Conservation (phyloP, 64 coral and sea anemone genomes). For the Montipora sp. region DNA sequence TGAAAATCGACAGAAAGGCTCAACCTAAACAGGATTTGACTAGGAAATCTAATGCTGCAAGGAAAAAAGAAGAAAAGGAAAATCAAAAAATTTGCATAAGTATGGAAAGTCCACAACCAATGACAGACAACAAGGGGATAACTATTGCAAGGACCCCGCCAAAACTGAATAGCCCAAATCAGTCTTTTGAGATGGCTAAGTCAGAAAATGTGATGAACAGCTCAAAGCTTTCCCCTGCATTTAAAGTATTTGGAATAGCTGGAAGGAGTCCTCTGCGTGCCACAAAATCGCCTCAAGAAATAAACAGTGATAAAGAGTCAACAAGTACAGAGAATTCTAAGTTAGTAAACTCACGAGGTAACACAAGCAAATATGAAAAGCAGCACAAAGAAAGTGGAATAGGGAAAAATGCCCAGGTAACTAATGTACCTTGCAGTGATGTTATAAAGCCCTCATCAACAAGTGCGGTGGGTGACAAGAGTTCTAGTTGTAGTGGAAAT, state of each 20-base stretch:
- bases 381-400: background rate
- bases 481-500: background rate
- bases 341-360: no score
- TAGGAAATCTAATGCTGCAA: no score
- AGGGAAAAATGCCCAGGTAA: background rate
- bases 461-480: background rate
- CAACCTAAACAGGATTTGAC: no score
- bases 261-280: background rate
- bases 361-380: background rate
- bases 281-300: background rate
- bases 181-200: background rate
- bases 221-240: background rate
- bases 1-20: no score
- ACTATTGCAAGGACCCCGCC: background rate
- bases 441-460: background rate
- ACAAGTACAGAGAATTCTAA: background rate
- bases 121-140: background rate
- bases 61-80: no score
- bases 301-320: background rate
- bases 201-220: background rate
- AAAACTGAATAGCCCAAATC: background rate
- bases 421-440: background rate
- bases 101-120: background rate
- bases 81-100: background rate
- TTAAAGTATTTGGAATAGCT: no score